Evolutionary conservation across 2,113 vertebrate genomes (phyloP), one percentile per base, ranked within the genome.

Genomic region (Riparia riparia): DNA sequence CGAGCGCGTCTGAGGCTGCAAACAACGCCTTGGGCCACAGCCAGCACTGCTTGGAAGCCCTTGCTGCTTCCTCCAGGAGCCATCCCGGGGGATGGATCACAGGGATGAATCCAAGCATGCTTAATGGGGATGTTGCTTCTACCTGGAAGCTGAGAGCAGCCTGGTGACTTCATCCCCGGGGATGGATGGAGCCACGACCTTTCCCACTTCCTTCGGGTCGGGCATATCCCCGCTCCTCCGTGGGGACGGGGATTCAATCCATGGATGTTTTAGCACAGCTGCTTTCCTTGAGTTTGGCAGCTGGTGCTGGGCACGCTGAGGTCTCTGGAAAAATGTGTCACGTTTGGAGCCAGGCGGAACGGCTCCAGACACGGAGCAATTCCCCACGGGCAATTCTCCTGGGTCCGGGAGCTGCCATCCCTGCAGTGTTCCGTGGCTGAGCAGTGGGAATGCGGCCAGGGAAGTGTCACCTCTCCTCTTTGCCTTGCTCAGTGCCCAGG

Each of bases 221-320:
- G 57, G 8, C 29, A 17, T 0, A 0, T 26, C 64, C 64, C 53
- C 21, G 37, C 26, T 69, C 41, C 49, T 69, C 7, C 41, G 0
- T 5, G 1, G 7, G 44, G 49, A 47, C 2, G 1, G 54, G 63
- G 58, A 8, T 22, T 28, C 28, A 7, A 0, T 1, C 0, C 3
- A 0, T 2, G 34, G 51, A 4, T 29, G 7, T 32, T 70, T 21
- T 4, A 34, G 65, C 8, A 0, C 78, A 66, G 37, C 69, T 84
- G 24, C 20, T 78, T 41, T 39, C 60, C 64, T 21, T 5, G 16
- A 0, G 29, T 47, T 49, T 70, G 87, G 58, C 87, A 81, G 69
- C 64, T 28, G 47, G 26, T 24, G 17, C 32, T 37, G 32, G 26
- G 41, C 44, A 5, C 0, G 4, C 18, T 37, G 47, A 64, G 61